Conservation (phyloP, 2,888 invertebrate genomes). For the Stegana nigrithorax region DNA sequence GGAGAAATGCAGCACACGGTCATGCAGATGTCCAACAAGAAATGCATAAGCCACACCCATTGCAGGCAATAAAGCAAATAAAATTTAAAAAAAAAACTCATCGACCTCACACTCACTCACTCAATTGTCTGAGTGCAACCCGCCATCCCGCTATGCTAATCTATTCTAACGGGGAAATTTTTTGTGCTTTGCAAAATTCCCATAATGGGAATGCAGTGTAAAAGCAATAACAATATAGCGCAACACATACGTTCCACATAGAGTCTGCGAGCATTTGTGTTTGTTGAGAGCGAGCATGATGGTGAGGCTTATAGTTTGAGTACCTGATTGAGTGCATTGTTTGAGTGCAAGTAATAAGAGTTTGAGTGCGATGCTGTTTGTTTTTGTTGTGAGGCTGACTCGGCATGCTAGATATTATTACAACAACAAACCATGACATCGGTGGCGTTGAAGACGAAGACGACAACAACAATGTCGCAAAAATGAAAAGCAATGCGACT, state of each 20-base stretch:
- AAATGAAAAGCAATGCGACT: conserved; percentile 20
- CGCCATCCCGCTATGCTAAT: conserved; percentile 2
- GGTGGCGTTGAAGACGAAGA: conserved; percentile 3
- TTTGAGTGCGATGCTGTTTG: too few relatives aligned
- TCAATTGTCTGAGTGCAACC: not conserved
- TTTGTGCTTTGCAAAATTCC: conserved; percentile 34
- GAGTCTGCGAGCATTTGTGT: conserved; percentile 7
- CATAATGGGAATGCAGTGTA: conserved; percentile 54
- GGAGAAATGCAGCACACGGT: conserved; percentile 8
- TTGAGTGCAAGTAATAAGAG: conserved; percentile 5
- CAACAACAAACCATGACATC: too few relatives aligned
- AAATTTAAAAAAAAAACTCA: conserved; percentile 21
- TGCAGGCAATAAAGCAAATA: conserved; percentile 29
- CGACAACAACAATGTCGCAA: conserved; percentile 6
- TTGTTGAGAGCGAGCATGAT: not conserved
- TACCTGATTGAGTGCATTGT: not conserved
- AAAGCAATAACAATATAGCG: conserved; percentile 16
- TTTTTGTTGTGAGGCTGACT: too few relatives aligned
- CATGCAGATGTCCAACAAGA: conserved; percentile 15
- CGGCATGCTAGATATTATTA: too few relatives aligned
- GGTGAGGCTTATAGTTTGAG: too few relatives aligned
- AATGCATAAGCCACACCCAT: conserved; percentile 59
- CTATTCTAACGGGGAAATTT: conserved; percentile 25
- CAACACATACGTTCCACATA: conserved; percentile 39
- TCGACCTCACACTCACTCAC: not conserved